Evolutionary conservation across 2,797 vertebrate genomes (phyloP), one percentile per base, ranked within the genome.

Genomic region (Dermochelys coriacea): DNA sequence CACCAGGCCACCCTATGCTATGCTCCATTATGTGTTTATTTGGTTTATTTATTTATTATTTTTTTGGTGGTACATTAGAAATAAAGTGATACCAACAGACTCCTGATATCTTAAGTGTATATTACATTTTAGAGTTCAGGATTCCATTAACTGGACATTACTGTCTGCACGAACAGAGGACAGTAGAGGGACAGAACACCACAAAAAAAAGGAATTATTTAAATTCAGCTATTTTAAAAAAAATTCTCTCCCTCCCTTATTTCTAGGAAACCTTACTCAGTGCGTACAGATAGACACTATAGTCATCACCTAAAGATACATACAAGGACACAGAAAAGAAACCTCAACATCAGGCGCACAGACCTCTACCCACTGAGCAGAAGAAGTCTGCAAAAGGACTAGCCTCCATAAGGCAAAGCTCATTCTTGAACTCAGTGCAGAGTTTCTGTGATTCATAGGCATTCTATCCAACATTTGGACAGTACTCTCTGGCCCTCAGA

Each of bases 321-420:
- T 51, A 59, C 29, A 83, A 61, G 71, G 93, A 95, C 64, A 75
- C 83, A 88, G 94, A 95, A 97, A 94, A 90, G 90, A 96, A 91
- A 96, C 86, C 91, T 94, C 96, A 96, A 51, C 85, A 83, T 91
- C 81, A 27, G 37, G 19, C 34, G 2, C 61, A n/a, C 14, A 74
- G 37, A 27, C 1, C 89, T 93, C 96, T 93, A 94, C 74, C 83
- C 87, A 88, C 3, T 49, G 49, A 87, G 84, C 86, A 61, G 85
- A 91, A 90, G 83, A 81, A 5, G 11, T 59, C 57, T 29, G 1
- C 57, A 84, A 57, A 23, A 4, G 4, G 1, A 87, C 64, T 93
- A 89, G 6, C 80, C 92, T 3, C 52, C 75, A 64, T n/a, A 51
- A 25, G 1, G 31, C 49, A 86, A 91, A 88, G 52, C 51, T 94